phyloP scores from a whole-genome alignment of 2,888 invertebrate species.

The Dilophus febrilis region DNA sequence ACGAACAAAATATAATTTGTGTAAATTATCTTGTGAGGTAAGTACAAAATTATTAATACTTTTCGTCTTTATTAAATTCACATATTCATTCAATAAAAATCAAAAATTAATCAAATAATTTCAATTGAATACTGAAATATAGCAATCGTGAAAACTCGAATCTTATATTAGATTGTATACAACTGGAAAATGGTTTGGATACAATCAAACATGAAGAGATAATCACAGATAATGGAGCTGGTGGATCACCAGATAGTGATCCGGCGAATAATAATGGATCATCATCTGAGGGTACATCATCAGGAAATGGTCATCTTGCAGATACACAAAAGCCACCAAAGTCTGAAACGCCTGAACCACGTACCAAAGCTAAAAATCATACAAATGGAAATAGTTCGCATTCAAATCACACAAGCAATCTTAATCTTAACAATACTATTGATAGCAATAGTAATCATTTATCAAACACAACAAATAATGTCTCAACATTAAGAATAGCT shows the following conservation, averaged over 20 bases:
- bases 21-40: constrained; percentile 95
- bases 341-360: constrained; percentile 21
- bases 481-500: constrained; percentile 26
- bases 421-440: constrained; percentile 1
- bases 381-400: constrained; percentile 1
- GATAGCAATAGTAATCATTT: constrained; percentile 18
- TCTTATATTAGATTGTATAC: constrained; percentile 86
- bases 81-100: no score
- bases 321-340: constrained; percentile 30
- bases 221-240: constrained; percentile 63
- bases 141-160: constrained; percentile 56
- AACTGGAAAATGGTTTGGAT: constrained; percentile 62
- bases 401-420: constrained; percentile 8
- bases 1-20: constrained; percentile 93
- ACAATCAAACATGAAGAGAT: constrained; percentile 70
- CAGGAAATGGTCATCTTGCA: constrained; percentile 27
- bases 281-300: constrained; percentile 31
- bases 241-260: constrained; percentile 76
- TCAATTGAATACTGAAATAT: neutral
- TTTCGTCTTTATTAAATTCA: no score
- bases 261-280: no score
- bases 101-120: neutral
- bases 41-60: constrained; percentile 16
- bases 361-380: constrained; percentile 18
- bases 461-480: constrained; percentile 32